Conservation (phyloP, 2,888 invertebrate genomes). For the Hyposoter didymator region DNA sequence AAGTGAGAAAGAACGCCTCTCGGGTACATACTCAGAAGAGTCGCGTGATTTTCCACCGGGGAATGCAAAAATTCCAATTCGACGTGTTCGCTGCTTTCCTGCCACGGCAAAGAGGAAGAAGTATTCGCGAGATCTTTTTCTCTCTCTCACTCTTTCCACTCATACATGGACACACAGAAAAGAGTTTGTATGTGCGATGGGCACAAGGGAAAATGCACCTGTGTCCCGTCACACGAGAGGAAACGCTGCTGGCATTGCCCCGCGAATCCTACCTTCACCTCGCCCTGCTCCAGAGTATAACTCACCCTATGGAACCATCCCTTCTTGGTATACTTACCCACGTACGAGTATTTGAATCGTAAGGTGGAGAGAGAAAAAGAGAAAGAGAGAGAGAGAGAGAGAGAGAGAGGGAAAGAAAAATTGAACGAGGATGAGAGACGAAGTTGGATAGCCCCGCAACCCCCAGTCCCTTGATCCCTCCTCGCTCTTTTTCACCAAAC, state of each 20-base stretch:
- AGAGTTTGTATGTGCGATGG: slow-evolving; percentile 23
- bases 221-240: slow-evolving; percentile 67
- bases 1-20: slow-evolving; percentile 50
- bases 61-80: slow-evolving; percentile 68
- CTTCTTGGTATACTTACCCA: slow-evolving; percentile 32
- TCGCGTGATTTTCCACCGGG: slow-evolving; percentile 62
- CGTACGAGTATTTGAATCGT: slow-evolving; percentile 50
- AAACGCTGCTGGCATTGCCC: slow-evolving; percentile 54
- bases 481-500: slow-evolving; percentile 26
- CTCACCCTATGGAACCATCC: slow-evolving; percentile 36
- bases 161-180: slow-evolving; percentile 13
- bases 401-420: slow-evolving; percentile 1
- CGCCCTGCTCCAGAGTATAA: slow-evolving; percentile 21
- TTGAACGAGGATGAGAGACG: slow-evolving; percentile 36
- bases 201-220: slow-evolving; percentile 69
- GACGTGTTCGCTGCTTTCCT: slow-evolving; percentile 68
- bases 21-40: slow-evolving; percentile 50
- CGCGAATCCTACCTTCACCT: slow-evolving; percentile 45
- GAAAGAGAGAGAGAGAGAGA: slow-evolving; percentile 38
- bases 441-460: slow-evolving; percentile 40
- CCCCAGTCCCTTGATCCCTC: slow-evolving; percentile 25
- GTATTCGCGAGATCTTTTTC: slow-evolving; percentile 67
- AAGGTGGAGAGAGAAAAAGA: slow-evolving; percentile 6
- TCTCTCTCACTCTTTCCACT: slow-evolving; percentile 21
- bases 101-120: slow-evolving; percentile 74